phyloP scores from a whole-genome alignment of 2,113 vertebrate genomes.

The Fukomys damarensis region DNA sequence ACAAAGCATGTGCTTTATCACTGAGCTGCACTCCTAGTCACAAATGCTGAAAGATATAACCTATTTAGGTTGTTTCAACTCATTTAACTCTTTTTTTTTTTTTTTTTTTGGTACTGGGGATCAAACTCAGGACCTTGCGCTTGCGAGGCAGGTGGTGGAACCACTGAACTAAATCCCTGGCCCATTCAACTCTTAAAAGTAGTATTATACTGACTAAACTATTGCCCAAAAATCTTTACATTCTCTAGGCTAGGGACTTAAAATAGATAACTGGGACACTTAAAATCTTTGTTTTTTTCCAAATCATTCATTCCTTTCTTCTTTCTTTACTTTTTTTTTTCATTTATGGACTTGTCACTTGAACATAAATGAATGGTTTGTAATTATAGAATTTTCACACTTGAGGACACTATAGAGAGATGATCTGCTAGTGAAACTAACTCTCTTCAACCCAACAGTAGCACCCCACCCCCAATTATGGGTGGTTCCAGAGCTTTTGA shows the following conservation, averaged over 20 bases:
- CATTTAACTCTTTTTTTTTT: slow-evolving; percentile 8
- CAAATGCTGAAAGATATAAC: neutral
- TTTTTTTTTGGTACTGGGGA: no score
- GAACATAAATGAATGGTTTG: slow-evolving; percentile 21
- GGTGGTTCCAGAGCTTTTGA: neutral
- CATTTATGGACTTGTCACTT: neutral
- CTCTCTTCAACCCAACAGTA: neutral
- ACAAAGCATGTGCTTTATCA: neutral
- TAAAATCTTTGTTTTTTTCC: slow-evolving; percentile 16
- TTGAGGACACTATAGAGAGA: neutral
- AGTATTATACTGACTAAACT: slow-evolving; percentile 25
- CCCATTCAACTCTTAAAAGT: neutral
- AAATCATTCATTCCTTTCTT: slow-evolving; percentile 40
- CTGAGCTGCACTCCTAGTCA: neutral
- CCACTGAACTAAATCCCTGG: no score
- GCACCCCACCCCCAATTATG: neutral
- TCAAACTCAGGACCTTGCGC: no score
- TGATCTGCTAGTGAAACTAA: neutral
- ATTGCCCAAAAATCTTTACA: slow-evolving; percentile 10
- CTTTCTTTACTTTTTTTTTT: neutral
- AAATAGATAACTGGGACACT: neutral
- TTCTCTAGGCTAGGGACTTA: neutral
- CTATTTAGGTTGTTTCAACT: slow-evolving; percentile 15
- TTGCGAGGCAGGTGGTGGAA: no score
- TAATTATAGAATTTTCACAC: slow-evolving; percentile 45